phyloP scores from a whole-genome alignment of 2,113 vertebrate species.

The Rhynchomys soricoides region DNA sequence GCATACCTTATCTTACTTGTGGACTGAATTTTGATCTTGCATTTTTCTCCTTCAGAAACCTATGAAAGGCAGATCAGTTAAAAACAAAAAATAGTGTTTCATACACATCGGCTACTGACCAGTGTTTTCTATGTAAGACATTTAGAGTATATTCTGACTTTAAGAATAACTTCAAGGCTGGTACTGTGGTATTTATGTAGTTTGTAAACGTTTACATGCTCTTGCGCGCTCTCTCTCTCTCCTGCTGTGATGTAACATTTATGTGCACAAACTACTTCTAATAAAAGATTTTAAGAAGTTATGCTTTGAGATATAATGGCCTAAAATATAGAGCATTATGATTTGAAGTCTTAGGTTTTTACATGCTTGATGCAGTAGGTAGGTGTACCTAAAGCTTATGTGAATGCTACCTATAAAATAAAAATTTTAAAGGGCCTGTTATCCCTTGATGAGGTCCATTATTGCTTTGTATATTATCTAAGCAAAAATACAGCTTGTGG shows the following conservation, averaged over 20 bases:
- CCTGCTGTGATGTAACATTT: conserved; percentile 77
- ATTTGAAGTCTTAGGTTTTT: conserved; percentile 59
- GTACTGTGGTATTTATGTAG: conserved; percentile 78
- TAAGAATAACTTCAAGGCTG: conserved; percentile 65
- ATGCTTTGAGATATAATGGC: conserved; percentile 75
- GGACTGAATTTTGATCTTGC: conserved; percentile 34
- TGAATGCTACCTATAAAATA: conserved; percentile 82
- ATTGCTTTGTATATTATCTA: conserved; percentile 68
- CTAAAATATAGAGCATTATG: conserved; percentile 66
- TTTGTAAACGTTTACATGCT: conserved; percentile 77
- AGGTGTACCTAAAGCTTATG: conserved; percentile 73
- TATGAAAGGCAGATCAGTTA: conserved; percentile 27
- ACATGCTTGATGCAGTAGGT: conserved; percentile 53
- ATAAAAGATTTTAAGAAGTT: conserved; percentile 73
- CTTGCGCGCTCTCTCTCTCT: neutral
- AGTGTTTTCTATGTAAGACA: conserved; percentile 65
- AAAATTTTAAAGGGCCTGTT: conserved; percentile 64
- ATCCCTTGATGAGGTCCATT: conserved; percentile 62
- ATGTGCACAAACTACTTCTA: conserved; percentile 84
- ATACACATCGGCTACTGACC: conserved; percentile 21
- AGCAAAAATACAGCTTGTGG: conserved; percentile 58
- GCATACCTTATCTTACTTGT: conserved; percentile 39
- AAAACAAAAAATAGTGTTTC: conserved; percentile 27
- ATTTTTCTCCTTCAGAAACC: conserved; percentile 44
- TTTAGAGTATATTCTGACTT: conserved; percentile 53